A percentile compares a stretch with the other conserved stretches of the same genome.
Evolutionary conservation across 2,113 vertebrate genomes (phyloP).

Genomic region (Ciconia boyciana): DNA sequence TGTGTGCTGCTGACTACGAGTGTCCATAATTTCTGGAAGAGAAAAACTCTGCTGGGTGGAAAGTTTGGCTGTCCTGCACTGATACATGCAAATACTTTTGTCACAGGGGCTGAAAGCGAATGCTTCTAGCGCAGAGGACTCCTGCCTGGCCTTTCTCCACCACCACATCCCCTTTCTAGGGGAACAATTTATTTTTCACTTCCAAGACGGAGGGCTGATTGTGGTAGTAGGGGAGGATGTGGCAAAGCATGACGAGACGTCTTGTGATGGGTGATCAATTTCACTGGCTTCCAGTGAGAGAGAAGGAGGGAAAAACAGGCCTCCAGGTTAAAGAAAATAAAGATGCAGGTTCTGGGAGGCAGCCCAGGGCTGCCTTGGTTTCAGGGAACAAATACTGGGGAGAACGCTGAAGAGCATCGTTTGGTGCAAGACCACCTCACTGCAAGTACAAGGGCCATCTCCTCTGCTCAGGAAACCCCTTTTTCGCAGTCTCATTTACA

Average conservation of each 20-base stretch:
- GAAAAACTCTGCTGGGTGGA: conserved; percentile 17
- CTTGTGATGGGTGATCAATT: background rate
- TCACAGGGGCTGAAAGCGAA: background rate
- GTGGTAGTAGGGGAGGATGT: background rate
- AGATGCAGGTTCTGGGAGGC: background rate
- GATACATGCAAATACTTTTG: background rate
- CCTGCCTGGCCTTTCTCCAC: background rate
- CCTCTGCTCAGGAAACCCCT: background rate
- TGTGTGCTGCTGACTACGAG: conserved; percentile 16
- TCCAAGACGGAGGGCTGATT: background rate
- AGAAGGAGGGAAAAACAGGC: background rate
- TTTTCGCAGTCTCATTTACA: background rate
- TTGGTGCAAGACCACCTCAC: background rate
- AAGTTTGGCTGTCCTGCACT: background rate
- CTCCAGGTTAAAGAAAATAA: background rate
- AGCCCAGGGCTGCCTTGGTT: background rate
- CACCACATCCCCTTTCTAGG: background rate
- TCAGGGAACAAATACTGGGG: background rate
- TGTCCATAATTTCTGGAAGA: conserved; percentile 71
- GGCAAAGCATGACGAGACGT: background rate
- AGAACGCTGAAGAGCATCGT: background rate
- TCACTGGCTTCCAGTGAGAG: background rate
- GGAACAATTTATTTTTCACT: background rate
- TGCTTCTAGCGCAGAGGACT: background rate
- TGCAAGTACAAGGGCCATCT: background rate